phyloP scores from a whole-genome alignment of 2,888 invertebrate genomes.

The Lepidochrysops patricia region DNA sequence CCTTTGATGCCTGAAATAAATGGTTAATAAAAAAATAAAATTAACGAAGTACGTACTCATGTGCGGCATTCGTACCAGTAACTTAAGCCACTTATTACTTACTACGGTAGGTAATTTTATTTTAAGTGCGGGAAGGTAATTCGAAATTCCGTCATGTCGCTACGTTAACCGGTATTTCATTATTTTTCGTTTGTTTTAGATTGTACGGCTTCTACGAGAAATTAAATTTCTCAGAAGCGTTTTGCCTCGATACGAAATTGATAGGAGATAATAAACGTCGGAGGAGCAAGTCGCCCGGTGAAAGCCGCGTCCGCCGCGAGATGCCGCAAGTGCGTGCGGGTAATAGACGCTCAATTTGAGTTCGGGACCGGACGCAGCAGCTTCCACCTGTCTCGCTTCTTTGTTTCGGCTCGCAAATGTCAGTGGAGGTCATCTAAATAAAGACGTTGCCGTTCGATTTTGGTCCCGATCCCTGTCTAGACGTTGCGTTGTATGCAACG shows the following conservation, averaged over 20 bases:
- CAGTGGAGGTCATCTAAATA: slow-evolving; percentile 72
- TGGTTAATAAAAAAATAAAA: too few species aligned
- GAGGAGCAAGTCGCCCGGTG: slow-evolving; percentile 41
- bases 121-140: background rate
- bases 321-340: slow-evolving; percentile 37
- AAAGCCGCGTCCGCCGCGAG: slow-evolving; percentile 44
- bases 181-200: background rate
- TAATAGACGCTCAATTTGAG: slow-evolving; percentile 62
- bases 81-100: background rate
- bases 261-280: slow-evolving; percentile 28
- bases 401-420: slow-evolving; percentile 70
- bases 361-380: slow-evolving; percentile 43
- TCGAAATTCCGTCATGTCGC: background rate
- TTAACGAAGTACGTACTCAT: background rate
- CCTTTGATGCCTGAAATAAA: too few species aligned
- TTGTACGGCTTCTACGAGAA: background rate
- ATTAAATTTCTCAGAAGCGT: background rate
- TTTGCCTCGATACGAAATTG: background rate
- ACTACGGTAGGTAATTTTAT: background rate
- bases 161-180: background rate
- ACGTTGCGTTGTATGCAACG: slow-evolving; percentile 62
- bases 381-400: slow-evolving; percentile 61
- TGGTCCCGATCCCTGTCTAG: slow-evolving; percentile 67
- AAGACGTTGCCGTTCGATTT: slow-evolving; percentile 60
- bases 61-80: background rate